Percentiles rank a stretch among this genome's conserved stretches.
phyloP scores from a whole-genome alignment of 1,140 invertebrate genomes.

The Araneus ventricosus region DNA sequence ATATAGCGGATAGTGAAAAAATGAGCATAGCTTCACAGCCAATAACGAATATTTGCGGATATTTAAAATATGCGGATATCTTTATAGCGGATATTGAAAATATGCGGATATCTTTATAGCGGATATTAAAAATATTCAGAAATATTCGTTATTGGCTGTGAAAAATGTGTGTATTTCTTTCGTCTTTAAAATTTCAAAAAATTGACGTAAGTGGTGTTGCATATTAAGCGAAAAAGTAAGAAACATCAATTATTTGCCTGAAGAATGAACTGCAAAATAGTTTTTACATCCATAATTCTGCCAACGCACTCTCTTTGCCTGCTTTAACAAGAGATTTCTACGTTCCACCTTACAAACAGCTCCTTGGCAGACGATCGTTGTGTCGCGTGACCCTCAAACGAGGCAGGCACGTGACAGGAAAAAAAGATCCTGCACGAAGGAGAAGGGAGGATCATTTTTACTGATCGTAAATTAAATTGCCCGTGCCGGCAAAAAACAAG shows the following conservation, averaged over 20 bases:
- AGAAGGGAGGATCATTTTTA: not conserved
- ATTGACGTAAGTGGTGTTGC: too few relatives aligned
- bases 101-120: too few relatives aligned
- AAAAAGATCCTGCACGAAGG: not conserved
- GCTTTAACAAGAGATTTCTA: not conserved
- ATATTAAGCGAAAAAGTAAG: too few relatives aligned
- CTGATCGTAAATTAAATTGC: constrained; percentile 23
- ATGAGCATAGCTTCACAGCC: too few relatives aligned
- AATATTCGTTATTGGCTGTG: too few relatives aligned
- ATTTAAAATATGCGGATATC: too few relatives aligned
- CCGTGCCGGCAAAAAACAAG: not conserved
- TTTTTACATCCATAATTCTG: not conserved
- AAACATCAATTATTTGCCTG: not conserved
- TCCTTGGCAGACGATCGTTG: not conserved
- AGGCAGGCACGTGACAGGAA: not conserved
- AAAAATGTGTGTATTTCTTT: too few relatives aligned
- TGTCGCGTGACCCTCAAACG: not conserved
- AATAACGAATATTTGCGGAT: too few relatives aligned
- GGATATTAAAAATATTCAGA: too few relatives aligned
- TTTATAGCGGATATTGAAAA: too few relatives aligned
- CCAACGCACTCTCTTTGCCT: not conserved
- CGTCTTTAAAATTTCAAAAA: too few relatives aligned
- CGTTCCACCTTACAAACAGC: not conserved
- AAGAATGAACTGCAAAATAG: not conserved
- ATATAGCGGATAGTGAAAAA: too few relatives aligned